These are phyloP conservation scores for Montipora cactus DNA, from an alignment of 64 coral and sea anemone genomes.

Conservation along the genomic window DNA sequence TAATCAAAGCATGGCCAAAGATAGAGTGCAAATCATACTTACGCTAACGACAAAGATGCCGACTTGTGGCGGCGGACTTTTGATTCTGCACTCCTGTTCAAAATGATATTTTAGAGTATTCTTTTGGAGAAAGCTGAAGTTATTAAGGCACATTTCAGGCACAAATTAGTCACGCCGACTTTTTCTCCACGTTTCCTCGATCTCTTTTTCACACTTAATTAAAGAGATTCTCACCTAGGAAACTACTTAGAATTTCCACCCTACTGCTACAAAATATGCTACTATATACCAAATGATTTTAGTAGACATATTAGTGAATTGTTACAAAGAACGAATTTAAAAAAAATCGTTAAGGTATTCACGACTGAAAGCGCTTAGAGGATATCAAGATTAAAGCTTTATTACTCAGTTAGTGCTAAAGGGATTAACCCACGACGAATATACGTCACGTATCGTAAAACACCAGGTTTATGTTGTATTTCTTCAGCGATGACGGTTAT, in stretches of 20 bases:
- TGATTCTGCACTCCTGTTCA: conserved; percentile 30
- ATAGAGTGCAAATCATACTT: conserved; percentile 4
- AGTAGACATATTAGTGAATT: conserved; percentile 21
- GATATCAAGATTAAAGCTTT: not conserved
- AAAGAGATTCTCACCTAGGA: not conserved
- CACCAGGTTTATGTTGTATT: not conserved
- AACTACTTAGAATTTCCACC: not conserved
- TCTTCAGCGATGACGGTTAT: not conserved
- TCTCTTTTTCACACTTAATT: conserved; percentile 28
- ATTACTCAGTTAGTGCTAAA: not conserved
- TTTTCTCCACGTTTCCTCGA: not conserved
- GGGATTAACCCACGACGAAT: not conserved
- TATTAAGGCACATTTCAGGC: conserved; percentile 41
- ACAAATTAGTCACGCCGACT: conserved; percentile 5
- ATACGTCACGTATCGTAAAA: not conserved
- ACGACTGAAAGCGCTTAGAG: not conserved
- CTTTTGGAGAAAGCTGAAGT: conserved; percentile 12
- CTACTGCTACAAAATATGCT: not conserved
- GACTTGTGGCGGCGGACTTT: conserved; percentile 35
- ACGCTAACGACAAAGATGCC: conserved; percentile 32
- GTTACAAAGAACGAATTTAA: not conserved
- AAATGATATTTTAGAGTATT: conserved; percentile 36
- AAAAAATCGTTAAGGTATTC: not conserved
- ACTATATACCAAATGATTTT: not conserved
- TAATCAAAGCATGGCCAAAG: conserved; percentile 11